Base-by-base conservation (phyloP, 2,113 vertebrate species). In the Pangasianodon gigas region DNA sequence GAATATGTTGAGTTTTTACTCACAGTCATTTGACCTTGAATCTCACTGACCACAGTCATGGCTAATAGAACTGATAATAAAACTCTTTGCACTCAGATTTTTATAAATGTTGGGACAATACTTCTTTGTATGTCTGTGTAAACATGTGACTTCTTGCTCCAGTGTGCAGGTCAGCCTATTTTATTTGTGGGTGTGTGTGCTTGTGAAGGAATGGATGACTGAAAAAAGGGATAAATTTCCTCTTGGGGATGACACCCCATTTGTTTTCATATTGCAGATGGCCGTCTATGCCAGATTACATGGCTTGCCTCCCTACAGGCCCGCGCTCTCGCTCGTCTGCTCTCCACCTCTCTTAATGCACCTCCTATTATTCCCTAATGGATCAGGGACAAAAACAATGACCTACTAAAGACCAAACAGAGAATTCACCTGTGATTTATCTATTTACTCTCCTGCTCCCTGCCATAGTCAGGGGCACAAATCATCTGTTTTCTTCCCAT, bases 241-340 rank as follows among this genome's bases (percentile, higher is more conserved):
- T 94, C 93, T 90, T 86, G 83, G 90, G 92, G 86, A 93, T 94
- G 93, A 94, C 93, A 95, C 90, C 90, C 93, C 95, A 96, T 96
- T 95, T 95, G 93, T 96, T 96, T 95, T 95, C 95, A 96, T 96
- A 95, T 94, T 94, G 93, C 87, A 89, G 89, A 93, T 89, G 92
- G 90, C 90, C 84, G 81, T 89, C 84, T 88, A 81, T 88, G 62
- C 91, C 90, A 94, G 92, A 94, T 94, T 92, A 92, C 62, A 90
- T 51, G 84, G 81, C 90, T 87, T 89, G 84, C 69, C 92, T 85
- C 84, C 90, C 82, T 79, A 0, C 48, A 88, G 92, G 92, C 90
- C 91, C 65, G 46, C 83, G 88, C 91, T 88, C 90, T 92, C 83
- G 90, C 92, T 91, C 88, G 74, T 90, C 89, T 88, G 88, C 77